Evolutionary conservation across 2,888 invertebrate species (phyloP).

Genomic region (Plagiodera versicolora): DNA sequence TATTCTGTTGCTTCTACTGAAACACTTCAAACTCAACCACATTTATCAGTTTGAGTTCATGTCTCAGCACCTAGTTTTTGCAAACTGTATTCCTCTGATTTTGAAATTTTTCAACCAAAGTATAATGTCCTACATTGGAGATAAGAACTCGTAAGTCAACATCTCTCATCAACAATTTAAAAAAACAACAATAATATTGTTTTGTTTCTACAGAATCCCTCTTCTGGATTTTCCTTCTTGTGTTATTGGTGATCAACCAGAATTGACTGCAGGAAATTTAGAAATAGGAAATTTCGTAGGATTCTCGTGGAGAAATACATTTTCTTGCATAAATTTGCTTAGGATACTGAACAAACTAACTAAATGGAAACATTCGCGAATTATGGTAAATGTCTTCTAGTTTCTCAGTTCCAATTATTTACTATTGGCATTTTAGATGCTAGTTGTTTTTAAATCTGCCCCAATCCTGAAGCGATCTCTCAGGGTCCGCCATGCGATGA

Average conservation of each 20-base stretch:
- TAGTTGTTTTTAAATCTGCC: constrained; percentile 99
- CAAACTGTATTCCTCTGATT: constrained; percentile 97
- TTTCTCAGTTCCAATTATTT: background rate
- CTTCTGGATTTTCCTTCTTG: constrained; percentile 94
- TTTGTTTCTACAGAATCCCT: constrained; percentile 75
- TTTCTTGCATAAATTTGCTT: constrained; percentile 94
- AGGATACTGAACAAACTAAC: constrained; percentile 97
- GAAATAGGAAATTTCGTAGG: constrained; percentile 82
- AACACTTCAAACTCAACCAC: constrained; percentile 97
- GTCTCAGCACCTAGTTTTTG: constrained; percentile 98
- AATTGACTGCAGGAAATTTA: constrained; percentile 87
- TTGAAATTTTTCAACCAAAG: constrained; percentile 99
- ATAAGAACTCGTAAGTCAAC: constrained; percentile 79
- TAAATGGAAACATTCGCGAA: constrained; percentile 98
- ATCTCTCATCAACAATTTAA: too few species aligned
- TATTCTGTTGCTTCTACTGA: constrained; percentile 85
- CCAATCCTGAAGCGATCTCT: constrained; percentile 96
- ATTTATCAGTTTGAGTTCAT: constrained; percentile 99
- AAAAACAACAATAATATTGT: too few species aligned
- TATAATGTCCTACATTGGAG: constrained; percentile 90
- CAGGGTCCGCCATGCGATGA: constrained; percentile 95
- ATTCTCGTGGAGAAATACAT: constrained; percentile 97
- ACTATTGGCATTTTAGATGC: constrained; percentile 63
- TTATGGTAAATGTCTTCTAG: constrained; percentile 64
- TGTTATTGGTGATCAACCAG: constrained; percentile 93